Evolutionary conservation across 2,888 invertebrate species (phyloP), one percentile per base, ranked within the genome.

Genomic region (Eupithecia centaureata): DNA sequence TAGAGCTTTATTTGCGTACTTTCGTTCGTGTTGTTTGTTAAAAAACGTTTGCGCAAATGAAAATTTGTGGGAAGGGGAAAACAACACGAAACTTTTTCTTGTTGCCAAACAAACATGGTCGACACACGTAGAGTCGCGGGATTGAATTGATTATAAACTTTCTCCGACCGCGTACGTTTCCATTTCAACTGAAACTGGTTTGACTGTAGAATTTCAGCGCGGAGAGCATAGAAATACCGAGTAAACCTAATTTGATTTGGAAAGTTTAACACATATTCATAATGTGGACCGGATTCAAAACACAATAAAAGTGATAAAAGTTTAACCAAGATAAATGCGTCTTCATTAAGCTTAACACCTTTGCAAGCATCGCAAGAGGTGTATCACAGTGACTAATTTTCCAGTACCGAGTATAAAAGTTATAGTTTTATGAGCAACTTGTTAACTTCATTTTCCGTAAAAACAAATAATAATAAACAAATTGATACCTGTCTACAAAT

Each of bases 81-180:
- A 69, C 61, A 73, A 76, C 65, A 67, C 66, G 66, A 77, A 85
- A 83, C 72, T 85, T 87, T 57, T 83, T 81, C 80, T 81, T 82
- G 81, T 85, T 84, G 80, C 68, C 77, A 79, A 86, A 86, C 82
- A 86, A 83, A 81, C 77, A 75, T 77, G 76, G 76, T 63, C 67
- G 78, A 79, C 80, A 83, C 81, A 79, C 76, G 78, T 79, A 76
- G 81, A 80, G 81, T 81, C 79, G 81, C 78, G 62, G 77, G 78
- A 82, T 82, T 82, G 82, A 87, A 86, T 85, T 86, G 85, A 86
- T 89, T 86, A 87, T 80, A 84, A 85, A 87, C 79, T 86, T 87
- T 79, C 74, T 65, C 77, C 68, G 68, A 61, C 67, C 66, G 73
- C 73, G 73, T 68, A 63, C 65, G 62, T 73, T 75, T 73, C 60